phyloP scores from a whole-genome alignment of 2,888 invertebrate species.

The Latrodectus hesperus region DNA sequence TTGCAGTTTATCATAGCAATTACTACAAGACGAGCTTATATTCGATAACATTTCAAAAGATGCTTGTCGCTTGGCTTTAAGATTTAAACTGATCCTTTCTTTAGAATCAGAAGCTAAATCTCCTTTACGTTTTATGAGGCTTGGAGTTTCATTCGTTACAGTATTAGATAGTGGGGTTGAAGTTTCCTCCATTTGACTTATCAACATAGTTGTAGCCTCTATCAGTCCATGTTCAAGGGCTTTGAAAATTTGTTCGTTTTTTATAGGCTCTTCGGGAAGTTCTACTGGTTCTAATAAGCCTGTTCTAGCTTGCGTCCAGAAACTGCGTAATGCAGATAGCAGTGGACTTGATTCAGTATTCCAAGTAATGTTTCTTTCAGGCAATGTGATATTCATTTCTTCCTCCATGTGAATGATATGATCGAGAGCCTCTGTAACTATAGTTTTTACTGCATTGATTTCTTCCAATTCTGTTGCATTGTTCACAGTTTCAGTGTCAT shows the following conservation, averaged over 20 bases:
- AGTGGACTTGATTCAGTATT: conserved; percentile 23
- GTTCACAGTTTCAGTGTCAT: neutral
- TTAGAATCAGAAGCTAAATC: neutral
- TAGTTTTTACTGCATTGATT: neutral
- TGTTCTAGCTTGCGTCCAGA: conserved; percentile 41
- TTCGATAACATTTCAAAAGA: conserved; percentile 13
- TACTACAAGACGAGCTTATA: conserved; percentile 44
- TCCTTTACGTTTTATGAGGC: conserved; percentile 16
- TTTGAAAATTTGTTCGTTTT: conserved; percentile 37
- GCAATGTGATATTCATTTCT: neutral
- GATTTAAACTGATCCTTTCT: conserved; percentile 6
- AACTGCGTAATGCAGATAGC: conserved; percentile 37
- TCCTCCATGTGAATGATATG: neutral
- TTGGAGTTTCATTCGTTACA: neutral
- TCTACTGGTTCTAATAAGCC: conserved; percentile 21
- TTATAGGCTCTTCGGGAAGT: neutral
- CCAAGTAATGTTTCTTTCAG: neutral
- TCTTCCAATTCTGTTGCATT: neutral
- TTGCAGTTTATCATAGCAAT: conserved; percentile 38
- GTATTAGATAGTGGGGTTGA: neutral
- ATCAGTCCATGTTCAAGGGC: conserved; percentile 42
- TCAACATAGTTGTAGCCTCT: conserved; percentile 53
- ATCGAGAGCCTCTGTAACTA: neutral
- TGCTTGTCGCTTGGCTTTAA: conserved; percentile 7
- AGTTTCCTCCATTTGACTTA: conserved; percentile 17